phyloP scores from a whole-genome alignment of 2,888 invertebrate genomes.

The Miltochrista miniata region DNA sequence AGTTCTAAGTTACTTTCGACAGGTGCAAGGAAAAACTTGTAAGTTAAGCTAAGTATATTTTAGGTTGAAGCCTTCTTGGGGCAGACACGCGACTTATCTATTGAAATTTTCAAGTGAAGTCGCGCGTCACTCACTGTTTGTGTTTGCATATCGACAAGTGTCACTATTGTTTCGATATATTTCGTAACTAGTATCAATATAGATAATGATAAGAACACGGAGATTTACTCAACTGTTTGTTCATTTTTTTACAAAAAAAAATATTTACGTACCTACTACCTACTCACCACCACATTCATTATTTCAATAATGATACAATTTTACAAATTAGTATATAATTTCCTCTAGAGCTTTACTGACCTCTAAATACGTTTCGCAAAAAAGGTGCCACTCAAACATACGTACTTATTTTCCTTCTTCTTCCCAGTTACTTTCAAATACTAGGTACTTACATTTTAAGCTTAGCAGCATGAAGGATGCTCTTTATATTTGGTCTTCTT shows the following conservation, averaged over 20 bases:
- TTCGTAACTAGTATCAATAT: slow-evolving; percentile 44
- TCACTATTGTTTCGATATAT: slow-evolving; percentile 60
- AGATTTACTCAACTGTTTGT: slow-evolving; percentile 7
- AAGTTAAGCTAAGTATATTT: slow-evolving; percentile 37
- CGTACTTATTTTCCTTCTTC: too few relatives aligned
- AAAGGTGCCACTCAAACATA: too few relatives aligned
- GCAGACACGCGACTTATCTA: slow-evolving; percentile 76
- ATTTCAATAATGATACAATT: too few relatives aligned
- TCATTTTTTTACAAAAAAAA: background rate
- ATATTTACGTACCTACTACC: background rate
- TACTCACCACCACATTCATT: too few relatives aligned
- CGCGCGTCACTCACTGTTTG: slow-evolving; percentile 71
- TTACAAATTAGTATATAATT: too few relatives aligned
- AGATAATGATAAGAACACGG: slow-evolving; percentile 39
- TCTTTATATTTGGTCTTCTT: too few relatives aligned
- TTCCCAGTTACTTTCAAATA: too few relatives aligned
- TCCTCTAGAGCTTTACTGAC: too few relatives aligned
- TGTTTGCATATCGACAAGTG: slow-evolving; percentile 68
- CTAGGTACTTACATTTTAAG: too few relatives aligned
- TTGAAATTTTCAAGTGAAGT: slow-evolving; percentile 74
- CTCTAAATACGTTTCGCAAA: too few relatives aligned
- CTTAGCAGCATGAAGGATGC: too few relatives aligned
- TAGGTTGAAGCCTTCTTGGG: slow-evolving; percentile 47
- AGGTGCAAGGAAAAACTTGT: slow-evolving; percentile 19
- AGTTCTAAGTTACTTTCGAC: slow-evolving; percentile 2